Base-by-base conservation (phyloP, 1,140 invertebrate genomes). In the Trichoplusia ni region DNA sequence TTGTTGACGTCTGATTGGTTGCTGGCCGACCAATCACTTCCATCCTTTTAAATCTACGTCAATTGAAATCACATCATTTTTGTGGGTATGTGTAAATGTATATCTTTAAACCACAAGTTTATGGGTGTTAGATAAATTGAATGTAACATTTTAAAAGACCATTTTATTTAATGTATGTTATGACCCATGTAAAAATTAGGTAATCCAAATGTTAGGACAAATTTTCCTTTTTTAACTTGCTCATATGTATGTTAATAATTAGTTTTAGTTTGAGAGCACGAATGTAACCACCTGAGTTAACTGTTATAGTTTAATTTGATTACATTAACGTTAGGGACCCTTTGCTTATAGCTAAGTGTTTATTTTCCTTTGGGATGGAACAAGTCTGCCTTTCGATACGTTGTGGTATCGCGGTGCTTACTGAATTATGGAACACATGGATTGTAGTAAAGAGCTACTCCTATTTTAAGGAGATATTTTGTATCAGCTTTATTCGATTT, bases 241-340 rank as follows among this genome's bases (percentile, higher is more conserved):
- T 47, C 44, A 47, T 31, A 31, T 47, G 14, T 47, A 9, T 47
- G 25, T 47, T 47, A 31, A 42, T 42, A 21, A 23, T 31, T 21
- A 53, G 47, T 7, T 53, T 53, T 27, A 53, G 16, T 53, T 53
- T 19, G n/a, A 35, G 21, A 19, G 19, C 19, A 35, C 11, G 31
- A 53, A 53, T 53, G 31, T 53, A 53, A 53, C 47, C 47, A 53
- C 47, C 47, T 35, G 47, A 29, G 2, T 31, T 18, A 47, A 25
- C 25, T 29, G 7, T 46, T 47, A 47, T 47, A 29, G 8, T 29
- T 29, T 29, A 29, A 29, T 29, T 29, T 29, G 27, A 4, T 29
- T 29, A 29, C 4, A 29, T 8, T 29, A 29, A 29, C 8, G 4
- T 5, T 5, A 4, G 27, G 4, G 8, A 19, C 4, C 8, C 16